Percentiles rank a stretch among this genome's conserved stretches.
Evolutionary conservation across 2,888 invertebrate genomes (phyloP).

Genomic region (Mantis religiosa): DNA sequence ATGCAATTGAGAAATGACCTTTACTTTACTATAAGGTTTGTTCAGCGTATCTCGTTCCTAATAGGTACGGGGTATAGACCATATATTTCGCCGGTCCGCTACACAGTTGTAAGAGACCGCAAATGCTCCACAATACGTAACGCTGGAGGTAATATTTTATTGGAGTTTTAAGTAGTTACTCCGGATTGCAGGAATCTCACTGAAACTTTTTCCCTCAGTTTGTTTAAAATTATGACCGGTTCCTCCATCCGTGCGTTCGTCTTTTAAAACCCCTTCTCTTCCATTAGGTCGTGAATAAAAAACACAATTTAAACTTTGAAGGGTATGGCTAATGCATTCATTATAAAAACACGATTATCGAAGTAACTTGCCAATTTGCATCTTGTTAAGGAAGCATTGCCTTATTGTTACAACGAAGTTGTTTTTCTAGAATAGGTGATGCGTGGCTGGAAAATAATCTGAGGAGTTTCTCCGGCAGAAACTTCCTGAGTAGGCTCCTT

Average conservation of each 20-base stretch:
- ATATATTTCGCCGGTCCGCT: no score
- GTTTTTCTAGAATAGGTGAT: background rate
- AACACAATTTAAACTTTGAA: background rate
- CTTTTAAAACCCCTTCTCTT: background rate
- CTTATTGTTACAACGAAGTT: background rate
- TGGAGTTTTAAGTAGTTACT: background rate
- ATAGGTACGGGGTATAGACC: no score
- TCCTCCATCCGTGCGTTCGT: background rate
- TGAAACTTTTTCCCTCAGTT: background rate
- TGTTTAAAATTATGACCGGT: background rate
- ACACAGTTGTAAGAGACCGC: background rate
- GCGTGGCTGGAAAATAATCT: background rate
- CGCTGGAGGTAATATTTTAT: background rate
- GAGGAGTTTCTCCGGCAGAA: background rate
- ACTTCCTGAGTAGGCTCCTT: background rate
- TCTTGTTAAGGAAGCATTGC: background rate
- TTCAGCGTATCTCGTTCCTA: no score
- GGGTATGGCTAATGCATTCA: background rate
- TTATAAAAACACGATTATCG: background rate
- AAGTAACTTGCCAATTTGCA: background rate
- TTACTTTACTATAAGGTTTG: no score
- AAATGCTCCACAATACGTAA: background rate
- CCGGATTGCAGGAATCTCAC: background rate
- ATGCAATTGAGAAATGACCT: no score
- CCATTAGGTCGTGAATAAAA: background rate